Percentiles rank a stretch among this genome's conserved stretches.
Conservation (phyloP, 2,888 invertebrate genomes). For the Hecatera dysodea region DNA sequence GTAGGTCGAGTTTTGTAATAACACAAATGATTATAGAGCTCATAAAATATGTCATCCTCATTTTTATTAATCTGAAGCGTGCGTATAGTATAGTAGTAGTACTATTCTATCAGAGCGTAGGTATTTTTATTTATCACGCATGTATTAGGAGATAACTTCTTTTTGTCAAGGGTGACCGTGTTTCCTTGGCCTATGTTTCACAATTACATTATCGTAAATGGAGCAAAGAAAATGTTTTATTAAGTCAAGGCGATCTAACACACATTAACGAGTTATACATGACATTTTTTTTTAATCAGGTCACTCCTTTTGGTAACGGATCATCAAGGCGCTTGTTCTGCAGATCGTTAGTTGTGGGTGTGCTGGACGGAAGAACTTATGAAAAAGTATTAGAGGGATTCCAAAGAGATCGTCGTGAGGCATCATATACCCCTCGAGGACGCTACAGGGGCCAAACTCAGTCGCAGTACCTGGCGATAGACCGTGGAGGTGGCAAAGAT, state of each 20-base stretch:
- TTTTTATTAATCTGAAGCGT: constrained; percentile 24
- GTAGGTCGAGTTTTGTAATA: background rate
- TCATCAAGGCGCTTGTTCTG: constrained; percentile 69
- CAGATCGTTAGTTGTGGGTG: constrained; percentile 60
- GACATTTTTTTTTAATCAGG: constrained; percentile 70
- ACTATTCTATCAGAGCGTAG: too few species aligned
- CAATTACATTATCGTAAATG: constrained; percentile 78
- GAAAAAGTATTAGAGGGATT: constrained; percentile 41
- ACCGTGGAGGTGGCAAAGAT: constrained; percentile 89
- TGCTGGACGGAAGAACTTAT: constrained; percentile 19
- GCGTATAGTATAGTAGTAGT: too few species aligned
- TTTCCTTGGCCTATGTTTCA: constrained; percentile 84
- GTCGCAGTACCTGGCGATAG: constrained; percentile 94
- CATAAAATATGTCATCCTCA: background rate
- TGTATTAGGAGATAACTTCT: constrained; percentile 76
- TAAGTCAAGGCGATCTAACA: constrained; percentile 71
- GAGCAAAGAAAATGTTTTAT: constrained; percentile 68
- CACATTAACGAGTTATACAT: constrained; percentile 17
- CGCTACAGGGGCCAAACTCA: constrained; percentile 95
- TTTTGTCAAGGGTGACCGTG: constrained; percentile 79
- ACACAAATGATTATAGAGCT: constrained; percentile 2
- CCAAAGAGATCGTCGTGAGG: constrained; percentile 75
- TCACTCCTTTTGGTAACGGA: constrained; percentile 65
- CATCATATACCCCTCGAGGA: constrained; percentile 77
- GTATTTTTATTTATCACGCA: constrained; percentile 63